phyloP scores from a whole-genome alignment of 2,113 vertebrate species.

The Corydoras maculifer region DNA sequence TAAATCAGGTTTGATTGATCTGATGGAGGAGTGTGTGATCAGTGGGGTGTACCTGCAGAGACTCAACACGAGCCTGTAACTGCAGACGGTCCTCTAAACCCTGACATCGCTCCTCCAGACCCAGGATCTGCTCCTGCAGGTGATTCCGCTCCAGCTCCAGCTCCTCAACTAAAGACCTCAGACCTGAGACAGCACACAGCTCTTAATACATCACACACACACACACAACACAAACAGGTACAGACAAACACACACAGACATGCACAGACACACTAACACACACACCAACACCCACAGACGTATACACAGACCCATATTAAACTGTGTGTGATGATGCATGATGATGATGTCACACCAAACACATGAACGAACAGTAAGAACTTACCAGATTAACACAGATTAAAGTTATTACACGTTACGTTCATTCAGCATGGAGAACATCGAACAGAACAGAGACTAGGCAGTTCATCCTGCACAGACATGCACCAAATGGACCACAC shows the following conservation, averaged over 20 bases:
- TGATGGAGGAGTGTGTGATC: too few relatives aligned
- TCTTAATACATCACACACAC: neutral
- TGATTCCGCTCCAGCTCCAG: conserved; percentile 86
- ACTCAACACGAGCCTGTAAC: conserved; percentile 78
- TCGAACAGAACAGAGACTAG: conserved; percentile 63
- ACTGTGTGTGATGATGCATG: too few relatives aligned
- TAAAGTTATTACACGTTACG: conserved; percentile 32
- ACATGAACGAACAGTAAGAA: conserved; percentile 30
- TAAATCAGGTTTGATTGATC: too few relatives aligned
- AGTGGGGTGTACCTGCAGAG: conserved; percentile 69
- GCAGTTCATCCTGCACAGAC: conserved; percentile 87
- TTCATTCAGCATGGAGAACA: conserved; percentile 40
- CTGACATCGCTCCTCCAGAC: conserved; percentile 78
- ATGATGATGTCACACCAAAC: conserved; percentile 1
- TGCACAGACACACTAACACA: too few relatives aligned
- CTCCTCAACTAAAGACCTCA: conserved; percentile 82
- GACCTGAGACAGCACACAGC: conserved; percentile 45
- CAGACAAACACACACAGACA: too few relatives aligned
- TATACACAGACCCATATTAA: too few relatives aligned
- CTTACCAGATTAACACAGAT: conserved; percentile 56
- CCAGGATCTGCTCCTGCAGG: conserved; percentile 85
- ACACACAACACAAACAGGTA: too few relatives aligned
- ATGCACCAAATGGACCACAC: conserved; percentile 56
- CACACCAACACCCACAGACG: too few relatives aligned
- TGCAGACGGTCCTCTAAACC: conserved; percentile 80